Evolutionary conservation across 2,113 vertebrate species (phyloP).

Genomic region (Ibidorhyncha struthersii): DNA sequence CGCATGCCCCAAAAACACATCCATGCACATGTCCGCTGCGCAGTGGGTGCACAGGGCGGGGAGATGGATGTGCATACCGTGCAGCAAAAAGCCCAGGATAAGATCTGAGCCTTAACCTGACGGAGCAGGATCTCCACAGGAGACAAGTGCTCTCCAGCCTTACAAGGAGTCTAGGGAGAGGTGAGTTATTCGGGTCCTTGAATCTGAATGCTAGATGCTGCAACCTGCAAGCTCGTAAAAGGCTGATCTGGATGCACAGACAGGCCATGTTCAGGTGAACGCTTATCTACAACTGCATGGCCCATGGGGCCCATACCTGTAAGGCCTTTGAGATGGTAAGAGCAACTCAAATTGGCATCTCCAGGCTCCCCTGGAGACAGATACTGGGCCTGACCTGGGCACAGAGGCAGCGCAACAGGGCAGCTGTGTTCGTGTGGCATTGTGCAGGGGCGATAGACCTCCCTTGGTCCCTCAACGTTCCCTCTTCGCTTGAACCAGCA

Average conservation of each 20-base stretch:
- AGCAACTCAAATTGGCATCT: not conserved
- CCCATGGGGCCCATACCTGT: not conserved
- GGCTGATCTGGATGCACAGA: not conserved
- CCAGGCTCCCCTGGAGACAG: not conserved
- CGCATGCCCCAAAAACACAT: accelerated
- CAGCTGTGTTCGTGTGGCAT: not conserved
- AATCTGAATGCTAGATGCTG: not conserved
- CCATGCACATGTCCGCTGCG: accelerated
- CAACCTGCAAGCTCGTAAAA: not conserved
- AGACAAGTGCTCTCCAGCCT: not conserved
- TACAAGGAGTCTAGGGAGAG: not conserved
- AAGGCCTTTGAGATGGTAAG: not conserved
- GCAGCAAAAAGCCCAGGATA: not conserved
- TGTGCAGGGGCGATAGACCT: not conserved
- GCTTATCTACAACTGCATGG: not conserved
- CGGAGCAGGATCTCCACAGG: not conserved
- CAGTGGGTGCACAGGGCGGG: not conserved
- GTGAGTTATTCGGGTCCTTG: not conserved
- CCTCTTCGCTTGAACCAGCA: not conserved
- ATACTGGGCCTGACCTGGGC: not conserved
- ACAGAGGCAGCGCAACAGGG: not conserved
- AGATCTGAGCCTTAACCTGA: not conserved
- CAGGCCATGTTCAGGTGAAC: not conserved
- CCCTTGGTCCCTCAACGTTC: accelerated
- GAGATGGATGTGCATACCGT: not conserved